Base-by-base conservation (phyloP, 2,888 invertebrate species). In the Odontocerum albicorne region DNA sequence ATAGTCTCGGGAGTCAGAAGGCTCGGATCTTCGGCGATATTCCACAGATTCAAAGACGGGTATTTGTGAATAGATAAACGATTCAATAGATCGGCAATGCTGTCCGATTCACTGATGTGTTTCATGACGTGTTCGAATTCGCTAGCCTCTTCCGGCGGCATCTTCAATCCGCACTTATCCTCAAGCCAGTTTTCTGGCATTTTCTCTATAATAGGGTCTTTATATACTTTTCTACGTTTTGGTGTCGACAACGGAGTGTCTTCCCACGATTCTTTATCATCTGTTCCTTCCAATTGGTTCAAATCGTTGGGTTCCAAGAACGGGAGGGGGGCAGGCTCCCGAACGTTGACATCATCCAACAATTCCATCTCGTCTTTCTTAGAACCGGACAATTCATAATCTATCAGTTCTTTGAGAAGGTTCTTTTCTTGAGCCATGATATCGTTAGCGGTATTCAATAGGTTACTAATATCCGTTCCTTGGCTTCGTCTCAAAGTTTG, bases 1-100 rank as follows among this genome's bases (percentile, higher is more conserved):
- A 77, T 55, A 0, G 77, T 77, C 63, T 78, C 77, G 0, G 75
- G 77, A 0, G 77, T 75, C 0, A 78, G n/a, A 10, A 49, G 19
- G 19, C 39, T 39, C 10, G 31, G 39, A n/a, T 49, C 40, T 4
- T 39, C 49, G 2, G 32, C 22, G n/a, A 40, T 15, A n/a, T 40
- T 49, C 49, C 39, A 40, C 3, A 49, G n/a, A 19, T 49, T 40
- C 3, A 15, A 32, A 8, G 44, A 44, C 2, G 31, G 44, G 17
- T 32, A 44, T 12, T 32, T 44, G 44, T 44, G 44, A 7, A 15
- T 31, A 7, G 27, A 32, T 3, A 44, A 12, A n/a, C 44, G 31
- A 19, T 32, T 32, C 17, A 44, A 32, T 3, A 44, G 33, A 10
- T 44, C 44, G 10, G 44, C 15, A 17, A 44, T 44, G 32, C 44